Conservation (phyloP, 2,888 invertebrate species). For the Xiphydria camelus region DNA sequence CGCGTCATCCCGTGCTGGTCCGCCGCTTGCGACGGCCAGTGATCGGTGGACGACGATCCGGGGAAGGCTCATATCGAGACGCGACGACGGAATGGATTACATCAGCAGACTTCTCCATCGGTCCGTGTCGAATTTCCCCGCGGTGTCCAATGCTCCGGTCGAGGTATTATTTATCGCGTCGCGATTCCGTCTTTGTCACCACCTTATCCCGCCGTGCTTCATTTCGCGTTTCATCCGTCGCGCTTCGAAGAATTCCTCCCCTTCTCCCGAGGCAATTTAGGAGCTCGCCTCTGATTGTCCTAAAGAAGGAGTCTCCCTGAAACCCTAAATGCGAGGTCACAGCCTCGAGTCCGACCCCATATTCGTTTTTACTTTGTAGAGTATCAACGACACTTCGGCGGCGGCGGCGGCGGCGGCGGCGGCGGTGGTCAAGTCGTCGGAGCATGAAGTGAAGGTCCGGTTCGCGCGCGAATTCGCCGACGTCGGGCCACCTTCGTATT, state of each 20-base stretch:
- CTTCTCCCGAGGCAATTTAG: too few relatives aligned
- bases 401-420: slow-evolving; percentile 38
- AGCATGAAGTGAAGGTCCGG: slow-evolving; percentile 48
- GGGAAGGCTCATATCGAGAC: too few relatives aligned
- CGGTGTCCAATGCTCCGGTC: slow-evolving; percentile 25
- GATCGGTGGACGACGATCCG: too few relatives aligned
- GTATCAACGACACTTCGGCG: slow-evolving; percentile 20
- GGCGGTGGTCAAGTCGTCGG: slow-evolving; percentile 41
- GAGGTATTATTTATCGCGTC: slow-evolving; percentile 21
- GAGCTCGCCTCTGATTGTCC: too few relatives aligned
- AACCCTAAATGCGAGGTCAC: too few relatives aligned
- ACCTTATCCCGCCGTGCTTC: background rate
- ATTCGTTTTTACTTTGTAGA: slow-evolving; percentile 27
- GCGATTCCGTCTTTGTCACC: background rate
- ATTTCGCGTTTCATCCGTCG: slow-evolving; percentile 1
- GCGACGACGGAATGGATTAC: slow-evolving; percentile 41
- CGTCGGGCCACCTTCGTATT: slow-evolving; percentile 19
- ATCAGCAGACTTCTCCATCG: slow-evolving; percentile 43
- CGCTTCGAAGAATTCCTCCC: too few relatives aligned
- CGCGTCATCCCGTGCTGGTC: too few relatives aligned
- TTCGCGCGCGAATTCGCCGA: slow-evolving; percentile 48
- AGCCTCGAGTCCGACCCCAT: too few relatives aligned
- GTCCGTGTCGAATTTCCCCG: slow-evolving; percentile 22
- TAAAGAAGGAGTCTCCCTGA: too few relatives aligned
- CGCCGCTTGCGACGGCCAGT: too few relatives aligned